These are phyloP conservation scores for Smittia aterrima DNA, from an alignment of 2,888 invertebrate species.

Conservation along the genomic window DNA sequence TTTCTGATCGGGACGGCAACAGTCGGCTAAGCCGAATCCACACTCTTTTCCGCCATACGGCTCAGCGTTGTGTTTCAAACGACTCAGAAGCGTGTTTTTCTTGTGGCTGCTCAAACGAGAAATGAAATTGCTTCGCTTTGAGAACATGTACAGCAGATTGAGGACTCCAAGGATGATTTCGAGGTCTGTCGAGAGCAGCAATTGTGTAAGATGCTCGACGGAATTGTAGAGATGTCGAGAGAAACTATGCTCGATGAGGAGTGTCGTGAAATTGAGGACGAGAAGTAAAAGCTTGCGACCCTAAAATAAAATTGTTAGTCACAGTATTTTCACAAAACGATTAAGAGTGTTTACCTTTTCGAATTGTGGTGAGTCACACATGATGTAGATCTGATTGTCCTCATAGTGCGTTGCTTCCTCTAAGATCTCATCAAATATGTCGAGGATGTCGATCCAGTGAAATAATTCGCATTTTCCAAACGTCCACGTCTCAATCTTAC, in stretches of 20 bases:
- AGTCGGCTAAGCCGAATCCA: constrained; percentile 80
- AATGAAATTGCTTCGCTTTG: constrained; percentile 83
- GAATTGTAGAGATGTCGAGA: constrained; percentile 84
- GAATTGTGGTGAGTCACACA: constrained; percentile 68
- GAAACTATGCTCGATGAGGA: constrained; percentile 83
- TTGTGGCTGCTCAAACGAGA: constrained; percentile 71
- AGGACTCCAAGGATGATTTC: constrained; percentile 79
- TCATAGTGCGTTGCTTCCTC: constrained; percentile 63
- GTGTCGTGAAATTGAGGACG: constrained; percentile 76
- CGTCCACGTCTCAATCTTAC: constrained; percentile 75
- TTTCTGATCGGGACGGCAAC: constrained; percentile 59
- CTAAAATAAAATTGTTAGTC: constrained; percentile 51
- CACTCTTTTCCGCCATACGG: constrained; percentile 86
- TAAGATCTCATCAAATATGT: constrained; percentile 70
- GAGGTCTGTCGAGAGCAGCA: constrained; percentile 78
- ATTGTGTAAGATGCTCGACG: constrained; percentile 75
- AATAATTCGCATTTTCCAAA: constrained; percentile 84
- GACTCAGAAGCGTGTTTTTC: constrained; percentile 66
- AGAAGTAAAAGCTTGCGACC: constrained; percentile 69
- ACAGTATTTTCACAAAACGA: not conserved
- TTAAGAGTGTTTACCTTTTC: constrained; percentile 55
- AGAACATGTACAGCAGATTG: constrained; percentile 83
- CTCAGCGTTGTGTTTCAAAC: constrained; percentile 77
- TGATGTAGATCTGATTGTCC: constrained; percentile 45
- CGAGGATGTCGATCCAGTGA: constrained; percentile 82